Evolutionary conservation across 2,888 invertebrate species (phyloP).

Genomic region (Idaea dimidiata): DNA sequence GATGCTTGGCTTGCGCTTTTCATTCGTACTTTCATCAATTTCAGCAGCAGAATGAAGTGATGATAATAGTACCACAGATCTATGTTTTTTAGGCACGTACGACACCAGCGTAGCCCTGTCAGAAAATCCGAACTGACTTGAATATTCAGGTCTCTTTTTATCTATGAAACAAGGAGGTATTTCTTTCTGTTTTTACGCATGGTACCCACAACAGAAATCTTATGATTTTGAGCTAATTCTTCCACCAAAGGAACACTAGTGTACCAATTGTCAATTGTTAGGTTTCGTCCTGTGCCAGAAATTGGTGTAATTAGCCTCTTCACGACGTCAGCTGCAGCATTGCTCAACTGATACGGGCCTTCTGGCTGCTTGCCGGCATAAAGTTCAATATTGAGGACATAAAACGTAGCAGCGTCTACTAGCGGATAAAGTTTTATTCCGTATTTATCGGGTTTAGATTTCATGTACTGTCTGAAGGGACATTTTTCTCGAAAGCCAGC

Average conservation of each 20-base stretch:
- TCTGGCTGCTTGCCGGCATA: constrained; percentile 36
- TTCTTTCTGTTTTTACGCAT: constrained; percentile 26
- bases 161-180: constrained; percentile 15
- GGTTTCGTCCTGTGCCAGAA: neutral
- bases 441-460: constrained; percentile 16
- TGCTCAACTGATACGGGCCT: constrained; percentile 27
- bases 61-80: constrained; percentile 25
- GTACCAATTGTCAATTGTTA: constrained; percentile 32
- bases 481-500: constrained; percentile 30
- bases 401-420: constrained; percentile 30
- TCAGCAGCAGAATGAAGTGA: constrained; percentile 24
- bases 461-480: constrained; percentile 23
- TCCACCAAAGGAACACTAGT: constrained; percentile 32
- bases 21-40: constrained; percentile 20
- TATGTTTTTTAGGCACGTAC: constrained; percentile 30
- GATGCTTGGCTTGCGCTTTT: constrained; percentile 26
- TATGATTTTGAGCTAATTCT: constrained; percentile 27
- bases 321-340: constrained; percentile 20
- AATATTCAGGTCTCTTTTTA: neutral
- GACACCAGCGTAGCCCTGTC: neutral
- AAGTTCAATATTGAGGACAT: constrained; percentile 34
- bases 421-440: constrained; percentile 25
- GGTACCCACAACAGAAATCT: constrained; percentile 28
- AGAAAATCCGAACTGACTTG: neutral
- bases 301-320: constrained; percentile 13